Conservation (phyloP, 1,140 invertebrate genomes). For the Euborellia annulipes region DNA sequence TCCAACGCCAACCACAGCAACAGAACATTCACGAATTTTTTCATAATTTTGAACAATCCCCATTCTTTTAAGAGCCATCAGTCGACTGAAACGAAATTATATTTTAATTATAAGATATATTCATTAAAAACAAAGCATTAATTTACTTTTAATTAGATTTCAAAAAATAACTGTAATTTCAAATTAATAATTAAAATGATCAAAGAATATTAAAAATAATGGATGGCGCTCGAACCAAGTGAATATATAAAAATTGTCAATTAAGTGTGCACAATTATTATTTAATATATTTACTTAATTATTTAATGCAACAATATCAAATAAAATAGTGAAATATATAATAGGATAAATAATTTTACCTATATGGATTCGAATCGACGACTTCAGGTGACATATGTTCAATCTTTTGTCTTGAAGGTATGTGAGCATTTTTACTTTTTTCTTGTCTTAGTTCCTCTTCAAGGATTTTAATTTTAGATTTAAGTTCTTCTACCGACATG, state of each 20-base stretch:
- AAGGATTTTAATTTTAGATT: slow-evolving; percentile 32
- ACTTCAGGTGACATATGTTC: slow-evolving; percentile 75
- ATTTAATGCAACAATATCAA: slow-evolving; percentile 9
- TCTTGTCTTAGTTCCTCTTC: slow-evolving; percentile 35
- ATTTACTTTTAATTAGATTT: too few relatives aligned
- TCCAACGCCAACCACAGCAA: slow-evolving; percentile 94
- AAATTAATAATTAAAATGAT: too few relatives aligned
- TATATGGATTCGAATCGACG: slow-evolving; percentile 98
- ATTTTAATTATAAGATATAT: too few relatives aligned
- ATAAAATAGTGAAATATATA: neutral
- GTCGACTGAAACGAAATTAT: slow-evolving; percentile 48
- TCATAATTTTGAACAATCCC: slow-evolving; percentile 99
- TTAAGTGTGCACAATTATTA: too few relatives aligned
- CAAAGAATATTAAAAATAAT: too few relatives aligned
- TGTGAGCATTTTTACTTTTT: slow-evolving; percentile 25
- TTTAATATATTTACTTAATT: too few relatives aligned
- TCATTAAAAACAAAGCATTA: too few relatives aligned
- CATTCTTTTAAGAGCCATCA: slow-evolving; percentile 98
- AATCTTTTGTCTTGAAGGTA: slow-evolving; percentile 42
- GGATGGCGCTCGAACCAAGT: too few relatives aligned
- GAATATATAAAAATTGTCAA: too few relatives aligned
- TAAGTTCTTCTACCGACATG: slow-evolving; percentile 27
- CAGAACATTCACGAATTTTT: slow-evolving; percentile 75
- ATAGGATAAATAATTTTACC: slow-evolving; percentile 33
- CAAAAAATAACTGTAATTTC: too few relatives aligned